These are phyloP conservation scores for Dascyllus trimaculatus DNA, from an alignment of 2,113 vertebrate genomes.

Conservation along the genomic window DNA sequence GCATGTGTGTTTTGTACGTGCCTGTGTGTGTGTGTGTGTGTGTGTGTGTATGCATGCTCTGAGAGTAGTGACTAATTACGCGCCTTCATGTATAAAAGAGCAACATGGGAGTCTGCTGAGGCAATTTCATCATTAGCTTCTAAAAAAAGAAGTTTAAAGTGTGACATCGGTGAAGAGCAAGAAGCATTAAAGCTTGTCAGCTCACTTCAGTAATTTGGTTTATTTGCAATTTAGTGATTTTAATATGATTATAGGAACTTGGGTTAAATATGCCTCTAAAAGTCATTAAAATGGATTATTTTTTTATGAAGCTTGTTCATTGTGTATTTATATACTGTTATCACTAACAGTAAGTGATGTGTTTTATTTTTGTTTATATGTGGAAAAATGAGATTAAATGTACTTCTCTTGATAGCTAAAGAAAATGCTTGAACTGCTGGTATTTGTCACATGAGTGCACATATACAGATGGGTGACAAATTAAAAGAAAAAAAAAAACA, in stretches of 20 bases:
- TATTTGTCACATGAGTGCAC: too few relatives aligned
- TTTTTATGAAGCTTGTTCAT: not conserved
- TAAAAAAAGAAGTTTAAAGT: not conserved
- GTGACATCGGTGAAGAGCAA: conserved; percentile 21
- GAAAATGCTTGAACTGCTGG: too few relatives aligned
- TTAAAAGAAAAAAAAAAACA: too few relatives aligned
- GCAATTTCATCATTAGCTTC: conserved; percentile 18
- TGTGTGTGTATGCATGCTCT: not conserved
- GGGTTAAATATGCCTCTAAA: conserved; percentile 15
- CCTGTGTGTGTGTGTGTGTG: not conserved
- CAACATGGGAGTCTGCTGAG: conserved; percentile 6
- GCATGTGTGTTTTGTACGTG: too few relatives aligned
- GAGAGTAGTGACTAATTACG: conserved; percentile 10
- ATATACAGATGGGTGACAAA: too few relatives aligned
- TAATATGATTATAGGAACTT: not conserved
- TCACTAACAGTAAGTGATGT: too few relatives aligned
- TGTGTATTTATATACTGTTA: not conserved
- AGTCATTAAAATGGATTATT: not conserved
- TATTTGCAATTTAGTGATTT: conserved; percentile 14
- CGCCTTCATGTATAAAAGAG: conserved; percentile 11
- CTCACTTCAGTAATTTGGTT: conserved; percentile 10
- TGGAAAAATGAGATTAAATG: too few relatives aligned
- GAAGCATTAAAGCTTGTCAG: conserved; percentile 21
- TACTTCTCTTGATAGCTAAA: too few relatives aligned
- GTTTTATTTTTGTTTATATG: too few relatives aligned